These are phyloP conservation scores for Lasioglossum malachurum DNA, from an alignment of 2,888 invertebrate genomes.

Conservation along the genomic window DNA sequence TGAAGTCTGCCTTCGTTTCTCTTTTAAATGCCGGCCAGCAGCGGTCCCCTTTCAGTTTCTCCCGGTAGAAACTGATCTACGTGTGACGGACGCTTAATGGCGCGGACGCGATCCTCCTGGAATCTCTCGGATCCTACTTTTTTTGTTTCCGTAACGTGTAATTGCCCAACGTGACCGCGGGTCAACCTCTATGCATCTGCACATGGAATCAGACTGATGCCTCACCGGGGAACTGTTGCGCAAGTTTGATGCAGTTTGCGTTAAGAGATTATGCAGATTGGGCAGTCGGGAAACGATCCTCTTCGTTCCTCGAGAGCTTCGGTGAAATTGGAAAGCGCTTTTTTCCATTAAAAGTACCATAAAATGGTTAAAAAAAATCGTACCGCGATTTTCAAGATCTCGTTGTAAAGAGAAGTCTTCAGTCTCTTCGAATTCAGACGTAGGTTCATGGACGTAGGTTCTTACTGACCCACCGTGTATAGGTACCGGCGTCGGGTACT, in stretches of 20 bases:
- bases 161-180: neutral
- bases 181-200: neutral
- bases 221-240: neutral
- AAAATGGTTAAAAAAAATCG: neutral
- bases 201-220: neutral
- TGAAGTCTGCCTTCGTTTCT: constrained; percentile 55
- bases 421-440: too few species aligned
- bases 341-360: neutral
- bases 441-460: neutral
- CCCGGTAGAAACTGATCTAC: constrained; percentile 57
- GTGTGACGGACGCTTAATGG: constrained; percentile 39
- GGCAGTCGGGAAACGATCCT: neutral
- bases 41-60: constrained; percentile 56
- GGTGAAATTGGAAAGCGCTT: too few species aligned
- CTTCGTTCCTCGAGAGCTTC: neutral
- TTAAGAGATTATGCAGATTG: neutral
- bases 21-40: constrained; percentile 51
- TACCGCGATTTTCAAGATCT: neutral
- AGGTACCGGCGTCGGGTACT: constrained; percentile 21
- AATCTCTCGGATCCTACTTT: constrained; percentile 14
- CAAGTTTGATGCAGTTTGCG: neutral
- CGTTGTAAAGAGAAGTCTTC: neutral
- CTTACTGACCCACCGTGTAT: neutral
- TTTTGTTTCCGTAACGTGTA: neutral
- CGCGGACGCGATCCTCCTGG: constrained; percentile 13